Base-by-base conservation (phyloP, 53 echinoderm and acorn worm species). In the Zoroaster sp. region DNA sequence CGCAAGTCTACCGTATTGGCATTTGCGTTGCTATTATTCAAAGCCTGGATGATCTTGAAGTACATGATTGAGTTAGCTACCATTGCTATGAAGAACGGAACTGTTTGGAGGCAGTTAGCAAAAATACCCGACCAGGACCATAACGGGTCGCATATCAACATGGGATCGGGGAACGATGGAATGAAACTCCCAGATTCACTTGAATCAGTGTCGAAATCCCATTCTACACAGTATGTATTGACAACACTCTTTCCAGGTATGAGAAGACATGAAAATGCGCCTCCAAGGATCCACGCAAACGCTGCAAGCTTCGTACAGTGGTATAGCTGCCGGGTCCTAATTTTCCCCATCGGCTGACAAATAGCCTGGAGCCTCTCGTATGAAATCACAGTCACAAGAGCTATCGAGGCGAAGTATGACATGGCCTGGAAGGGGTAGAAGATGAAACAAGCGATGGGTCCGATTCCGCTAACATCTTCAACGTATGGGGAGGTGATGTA, bases 281-380 rank as follows among this genome's bases (percentile, higher is more conserved):
- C 77, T 25, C 90, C 91, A 4, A 92, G 74, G 40, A 78, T 46
- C 94, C 94, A 92, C 17, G 93, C 88, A 15, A 87, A 74, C 20
- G 92, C 79, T 5, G 94, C 72, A 28, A 92, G 66, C 25, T 87
- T 83, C 7, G 88, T 88, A 35, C 85, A 89, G 21, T 89, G 83
- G 40, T 94, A 90, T 33, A 82, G 92, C 40, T 88, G 92, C n/a
- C 91, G 86, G 40, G 87, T 87, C 43, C 88, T 83, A 87, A 94
- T 93, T 43, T 89, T 78, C 1, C 79, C 78, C 51, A 89, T 49
- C 53, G 96, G 96, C 40, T 89, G 66, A 63, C 96, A 96, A 5
- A 96, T 93, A 13, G 96, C 94, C 55, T 92, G 92, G 30, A 93
- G 94, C n/a, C 96, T 77, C 51, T 96, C 94, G 45, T 94, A 90